Evolutionary conservation across 2,888 invertebrate species (phyloP).

Genomic region (Heliconius aoede): DNA sequence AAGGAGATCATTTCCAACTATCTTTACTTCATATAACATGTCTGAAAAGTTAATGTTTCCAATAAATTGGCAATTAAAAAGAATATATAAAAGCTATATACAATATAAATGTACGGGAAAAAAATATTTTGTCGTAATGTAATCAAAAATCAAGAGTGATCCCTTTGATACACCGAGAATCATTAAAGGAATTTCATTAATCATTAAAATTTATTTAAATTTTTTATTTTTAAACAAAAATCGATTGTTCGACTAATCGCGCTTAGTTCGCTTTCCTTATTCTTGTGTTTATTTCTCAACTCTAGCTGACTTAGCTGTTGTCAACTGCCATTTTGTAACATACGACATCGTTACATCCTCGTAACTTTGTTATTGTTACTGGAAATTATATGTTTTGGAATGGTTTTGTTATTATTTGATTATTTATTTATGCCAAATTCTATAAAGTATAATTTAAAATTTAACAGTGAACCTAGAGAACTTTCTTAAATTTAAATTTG

Average conservation of each 20-base stretch:
- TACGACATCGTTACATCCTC: background rate
- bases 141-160: too few species aligned
- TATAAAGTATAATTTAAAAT: slow-evolving; percentile 27
- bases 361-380: background rate
- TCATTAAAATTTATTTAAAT: too few species aligned
- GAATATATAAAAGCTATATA: too few species aligned
- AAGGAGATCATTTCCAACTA: too few species aligned
- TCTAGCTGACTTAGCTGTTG: background rate
- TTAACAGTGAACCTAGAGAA: slow-evolving; percentile 24
- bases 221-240: background rate
- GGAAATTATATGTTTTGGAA: slow-evolving; percentile 50
- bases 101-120: too few species aligned
- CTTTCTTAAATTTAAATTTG: slow-evolving; percentile 13
- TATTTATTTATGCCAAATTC: slow-evolving; percentile 26
- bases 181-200: too few species aligned
- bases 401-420: slow-evolving; percentile 40
- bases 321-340: slow-evolving; percentile 9
- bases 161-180: too few species aligned
- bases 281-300: background rate
- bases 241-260: slow-evolving; percentile 9
- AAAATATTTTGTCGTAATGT: too few species aligned
- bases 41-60: too few species aligned
- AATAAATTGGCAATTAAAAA: too few species aligned
- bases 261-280: background rate
- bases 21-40: too few species aligned